These are phyloP conservation scores for Tiphia femorata DNA, from an alignment of 2,888 invertebrate genomes.

Conservation along the genomic window DNA sequence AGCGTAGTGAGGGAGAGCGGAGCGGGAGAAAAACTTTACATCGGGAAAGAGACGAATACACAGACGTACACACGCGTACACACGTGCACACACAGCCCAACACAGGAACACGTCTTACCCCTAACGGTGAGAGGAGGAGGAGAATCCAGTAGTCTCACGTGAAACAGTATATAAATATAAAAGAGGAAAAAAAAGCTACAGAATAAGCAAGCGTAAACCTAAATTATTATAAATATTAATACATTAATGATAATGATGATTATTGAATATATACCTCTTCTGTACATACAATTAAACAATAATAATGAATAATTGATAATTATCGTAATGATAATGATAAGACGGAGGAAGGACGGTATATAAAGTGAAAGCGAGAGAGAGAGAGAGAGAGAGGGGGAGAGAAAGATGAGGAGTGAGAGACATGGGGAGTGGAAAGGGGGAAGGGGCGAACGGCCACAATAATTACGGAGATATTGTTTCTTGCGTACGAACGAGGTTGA, in stretches of 20 bases:
- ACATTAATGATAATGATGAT: conserved; percentile 53
- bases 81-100: neutral
- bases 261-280: conserved; percentile 58
- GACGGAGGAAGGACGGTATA: too few species aligned
- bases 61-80: neutral
- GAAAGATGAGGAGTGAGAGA: too few species aligned
- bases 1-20: neutral
- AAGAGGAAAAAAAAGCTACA: neutral
- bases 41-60: neutral
- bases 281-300: conserved; percentile 61
- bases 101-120: neutral
- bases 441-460: conserved; percentile 37
- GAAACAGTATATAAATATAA: neutral
- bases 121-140: neutral
- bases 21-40: neutral
- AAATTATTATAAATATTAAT: conserved; percentile 54
- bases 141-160: neutral
- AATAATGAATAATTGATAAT: conserved; percentile 47
- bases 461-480: conserved; percentile 38
- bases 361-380: too few species aligned
- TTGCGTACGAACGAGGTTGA: too few species aligned
- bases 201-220: conserved; percentile 43
- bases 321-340: conserved; percentile 36
- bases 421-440: too few species aligned
- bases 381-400: too few species aligned